These are phyloP conservation scores for Pimephales promelas DNA, from an alignment of 2,113 vertebrate species.

Conservation along the genomic window DNA sequence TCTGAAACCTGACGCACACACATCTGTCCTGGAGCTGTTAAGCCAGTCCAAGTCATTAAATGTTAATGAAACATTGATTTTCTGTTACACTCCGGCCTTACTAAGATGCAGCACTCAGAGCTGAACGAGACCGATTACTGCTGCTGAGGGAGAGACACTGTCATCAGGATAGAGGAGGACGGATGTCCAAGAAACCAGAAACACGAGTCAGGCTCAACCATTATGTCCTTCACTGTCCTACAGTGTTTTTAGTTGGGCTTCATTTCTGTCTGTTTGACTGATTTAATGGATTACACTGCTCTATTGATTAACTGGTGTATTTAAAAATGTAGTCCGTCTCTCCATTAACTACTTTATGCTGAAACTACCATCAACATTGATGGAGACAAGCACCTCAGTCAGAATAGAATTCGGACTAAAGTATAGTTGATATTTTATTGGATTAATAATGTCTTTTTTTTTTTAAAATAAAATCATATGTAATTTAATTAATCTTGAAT, in stretches of 20 bases:
- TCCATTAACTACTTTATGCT: neutral
- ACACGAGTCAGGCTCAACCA: conserved; percentile 75
- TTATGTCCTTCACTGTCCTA: conserved; percentile 76
- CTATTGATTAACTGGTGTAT: neutral
- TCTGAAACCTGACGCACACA: conserved; percentile 64
- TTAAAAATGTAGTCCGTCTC: neutral
- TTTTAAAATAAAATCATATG: neutral
- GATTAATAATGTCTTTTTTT: neutral
- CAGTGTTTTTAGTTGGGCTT: conserved; percentile 62
- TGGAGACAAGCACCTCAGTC: neutral
- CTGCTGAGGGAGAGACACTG: conserved; percentile 74
- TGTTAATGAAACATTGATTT: conserved; percentile 85
- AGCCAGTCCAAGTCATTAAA: conserved; percentile 79
- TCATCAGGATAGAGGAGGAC: conserved; percentile 67
- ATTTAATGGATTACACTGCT: conserved; percentile 20
- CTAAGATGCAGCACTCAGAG: conserved; percentile 68
- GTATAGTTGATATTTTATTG: neutral
- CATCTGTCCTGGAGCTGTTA: conserved; percentile 79
- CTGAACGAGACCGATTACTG: conserved; percentile 66
- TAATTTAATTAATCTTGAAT: too few species aligned
- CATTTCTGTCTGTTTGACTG: neutral
- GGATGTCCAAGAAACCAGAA: conserved; percentile 68
- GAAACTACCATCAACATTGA: neutral
- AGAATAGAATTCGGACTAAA: neutral
- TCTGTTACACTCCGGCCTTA: conserved; percentile 75